A percentile compares a stretch with the other conserved stretches of the same genome.
These are phyloP conservation scores for Drosophila willistoni DNA, from an alignment of 1,140 invertebrate species.

Conservation along the genomic window DNA sequence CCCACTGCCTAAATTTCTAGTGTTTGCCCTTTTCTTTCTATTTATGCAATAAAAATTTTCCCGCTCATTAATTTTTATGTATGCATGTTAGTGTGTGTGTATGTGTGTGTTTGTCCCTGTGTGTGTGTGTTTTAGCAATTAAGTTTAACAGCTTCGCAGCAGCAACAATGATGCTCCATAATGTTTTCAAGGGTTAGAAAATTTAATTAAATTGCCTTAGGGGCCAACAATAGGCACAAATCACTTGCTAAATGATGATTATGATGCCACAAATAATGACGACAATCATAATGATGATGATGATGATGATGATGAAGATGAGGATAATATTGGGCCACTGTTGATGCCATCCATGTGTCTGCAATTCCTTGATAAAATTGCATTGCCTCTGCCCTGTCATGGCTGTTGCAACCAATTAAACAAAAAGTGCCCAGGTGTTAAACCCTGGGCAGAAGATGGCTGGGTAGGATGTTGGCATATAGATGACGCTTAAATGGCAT, in stretches of 20 bases:
- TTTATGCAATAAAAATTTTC: constrained; percentile 78
- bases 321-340: background rate
- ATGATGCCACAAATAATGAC: background rate
- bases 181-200: constrained; percentile 17
- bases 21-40: constrained; percentile 31
- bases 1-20: constrained; percentile 4
- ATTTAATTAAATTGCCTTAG: constrained; percentile 58
- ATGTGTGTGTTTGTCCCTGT: constrained; percentile 5
- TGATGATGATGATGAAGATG: background rate
- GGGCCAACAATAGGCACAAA: constrained; percentile 18
- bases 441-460: background rate
- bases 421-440: background rate
- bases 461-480: no score
- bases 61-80: constrained; percentile 49
- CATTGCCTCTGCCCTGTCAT: background rate
- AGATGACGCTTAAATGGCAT: constrained; percentile 17
- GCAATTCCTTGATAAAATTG: background rate
- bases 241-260: constrained; percentile 13
- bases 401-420: constrained; percentile 4
- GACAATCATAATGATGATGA: background rate
- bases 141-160: constrained; percentile 56
- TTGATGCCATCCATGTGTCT: background rate
- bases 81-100: background rate
- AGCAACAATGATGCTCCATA: background rate
- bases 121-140: constrained; percentile 39